A percentile compares a stretch with the other conserved stretches of the same genome.
Evolutionary conservation across 2,797 vertebrate genomes (phyloP).

Genomic region (Coreius guichenoti): DNA sequence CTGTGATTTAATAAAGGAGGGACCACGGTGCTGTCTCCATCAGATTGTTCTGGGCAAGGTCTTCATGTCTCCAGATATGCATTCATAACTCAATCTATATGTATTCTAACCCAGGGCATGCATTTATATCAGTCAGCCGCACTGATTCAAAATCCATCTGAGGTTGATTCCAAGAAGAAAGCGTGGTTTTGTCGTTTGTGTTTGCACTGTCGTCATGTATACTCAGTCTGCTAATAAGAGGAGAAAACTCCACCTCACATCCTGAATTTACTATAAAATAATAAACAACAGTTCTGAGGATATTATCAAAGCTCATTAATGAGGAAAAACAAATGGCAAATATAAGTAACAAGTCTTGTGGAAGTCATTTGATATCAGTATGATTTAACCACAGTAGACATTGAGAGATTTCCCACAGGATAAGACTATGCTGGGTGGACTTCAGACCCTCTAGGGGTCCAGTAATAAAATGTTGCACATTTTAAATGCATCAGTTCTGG

Average conservation of each 20-base stretch:
- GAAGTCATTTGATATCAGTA: neutral
- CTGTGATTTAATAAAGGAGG: constrained; percentile 37
- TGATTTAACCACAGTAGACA: too few relatives aligned
- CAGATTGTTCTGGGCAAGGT: neutral
- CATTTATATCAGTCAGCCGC: neutral
- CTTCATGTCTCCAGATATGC: constrained; percentile 15
- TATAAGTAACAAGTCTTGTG: neutral
- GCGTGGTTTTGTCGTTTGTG: neutral
- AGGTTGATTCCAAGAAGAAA: neutral
- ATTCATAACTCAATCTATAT: constrained; percentile 20
- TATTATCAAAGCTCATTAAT: neutral
- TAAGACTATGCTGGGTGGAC: neutral
- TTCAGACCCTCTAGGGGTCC: neutral
- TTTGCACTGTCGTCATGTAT: neutral
- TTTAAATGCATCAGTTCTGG: neutral
- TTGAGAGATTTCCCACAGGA: neutral
- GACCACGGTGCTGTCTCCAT: neutral
- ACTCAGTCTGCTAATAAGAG: neutral
- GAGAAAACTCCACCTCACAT: neutral
- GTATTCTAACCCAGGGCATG: constrained; percentile 1
- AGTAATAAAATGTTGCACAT: neutral
- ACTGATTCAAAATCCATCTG: neutral
- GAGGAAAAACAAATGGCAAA: neutral
- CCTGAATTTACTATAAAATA: neutral
- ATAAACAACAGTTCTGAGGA: neutral